Evolutionary conservation across 2,888 invertebrate species (phyloP).

Genomic region (Deladenus siricidicola): DNA sequence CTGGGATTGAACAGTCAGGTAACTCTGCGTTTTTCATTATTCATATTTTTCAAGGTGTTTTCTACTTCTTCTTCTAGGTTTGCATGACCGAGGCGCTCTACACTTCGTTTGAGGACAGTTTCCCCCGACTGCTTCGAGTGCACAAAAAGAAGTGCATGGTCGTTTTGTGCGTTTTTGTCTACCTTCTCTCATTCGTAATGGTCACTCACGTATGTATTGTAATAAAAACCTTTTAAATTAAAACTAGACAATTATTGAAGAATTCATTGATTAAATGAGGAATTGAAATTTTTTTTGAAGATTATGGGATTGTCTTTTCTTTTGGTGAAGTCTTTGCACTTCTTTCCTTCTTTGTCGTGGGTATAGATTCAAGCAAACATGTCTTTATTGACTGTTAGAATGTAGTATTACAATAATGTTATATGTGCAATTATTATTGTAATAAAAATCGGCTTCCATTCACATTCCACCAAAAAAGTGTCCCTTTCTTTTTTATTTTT

Average conservation of each 20-base stretch:
- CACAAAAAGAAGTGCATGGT: constrained; percentile 37
- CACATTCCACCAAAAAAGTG: too few species aligned
- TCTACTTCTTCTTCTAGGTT: too few species aligned
- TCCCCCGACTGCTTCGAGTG: constrained; percentile 46
- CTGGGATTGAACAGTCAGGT: constrained; percentile 1
- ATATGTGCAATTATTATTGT: too few species aligned
- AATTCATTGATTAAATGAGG: too few species aligned
- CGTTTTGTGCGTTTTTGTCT: background rate
- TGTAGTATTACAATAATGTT: too few species aligned
- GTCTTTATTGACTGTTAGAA: too few species aligned
- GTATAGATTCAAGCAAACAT: too few species aligned
- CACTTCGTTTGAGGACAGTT: constrained; percentile 51
- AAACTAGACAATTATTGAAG: background rate
- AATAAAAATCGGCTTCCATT: too few species aligned
- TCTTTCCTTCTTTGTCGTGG: too few species aligned
- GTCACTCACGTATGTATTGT: background rate
- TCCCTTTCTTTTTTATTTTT: too few species aligned
- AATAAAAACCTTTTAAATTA: background rate
- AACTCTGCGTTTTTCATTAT: background rate
- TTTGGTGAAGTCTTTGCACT: background rate
- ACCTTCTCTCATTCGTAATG: background rate
- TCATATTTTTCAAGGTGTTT: constrained; percentile 7
- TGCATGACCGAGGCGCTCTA: constrained; percentile 54
- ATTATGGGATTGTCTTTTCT: background rate
- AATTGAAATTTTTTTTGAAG: background rate